Percentiles rank a stretch among this genome's conserved stretches.
Evolutionary conservation across 2,113 vertebrate species (phyloP).

Genomic region (Litocranius walleri): DNA sequence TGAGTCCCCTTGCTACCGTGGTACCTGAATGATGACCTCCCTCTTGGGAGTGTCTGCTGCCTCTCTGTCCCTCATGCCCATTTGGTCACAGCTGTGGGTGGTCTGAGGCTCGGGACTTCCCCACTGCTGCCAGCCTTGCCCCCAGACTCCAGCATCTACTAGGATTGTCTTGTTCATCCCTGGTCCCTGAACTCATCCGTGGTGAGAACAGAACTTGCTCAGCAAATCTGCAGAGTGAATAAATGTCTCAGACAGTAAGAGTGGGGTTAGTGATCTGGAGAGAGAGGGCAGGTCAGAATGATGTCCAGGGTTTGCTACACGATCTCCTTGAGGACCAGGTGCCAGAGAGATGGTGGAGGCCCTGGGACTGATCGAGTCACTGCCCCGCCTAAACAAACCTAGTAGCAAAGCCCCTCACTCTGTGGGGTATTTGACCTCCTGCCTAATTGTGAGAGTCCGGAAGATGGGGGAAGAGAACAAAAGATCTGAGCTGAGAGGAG

Average conservation of each 20-base stretch:
- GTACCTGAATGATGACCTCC: neutral
- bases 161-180: neutral
- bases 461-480: neutral
- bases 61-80: neutral
- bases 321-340: neutral
- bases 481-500: neutral
- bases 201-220: neutral
- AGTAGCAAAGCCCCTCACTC: neutral
- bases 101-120: neutral
- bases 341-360: neutral
- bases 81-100: neutral
- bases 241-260: neutral
- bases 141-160: neutral
- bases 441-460: neutral
- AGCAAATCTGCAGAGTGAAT: neutral
- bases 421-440: no score
- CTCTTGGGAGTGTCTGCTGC: neutral
- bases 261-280: neutral
- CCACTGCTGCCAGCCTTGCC: neutral
- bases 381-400: neutral
- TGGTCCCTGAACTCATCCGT: rapidly evolving
- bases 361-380: neutral
- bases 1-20: neutral
- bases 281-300: neutral
- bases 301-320: neutral